Evolutionary conservation across 2,888 invertebrate genomes (phyloP), one percentile per base, ranked within the genome.

Genomic region (Drosophila monieri): DNA sequence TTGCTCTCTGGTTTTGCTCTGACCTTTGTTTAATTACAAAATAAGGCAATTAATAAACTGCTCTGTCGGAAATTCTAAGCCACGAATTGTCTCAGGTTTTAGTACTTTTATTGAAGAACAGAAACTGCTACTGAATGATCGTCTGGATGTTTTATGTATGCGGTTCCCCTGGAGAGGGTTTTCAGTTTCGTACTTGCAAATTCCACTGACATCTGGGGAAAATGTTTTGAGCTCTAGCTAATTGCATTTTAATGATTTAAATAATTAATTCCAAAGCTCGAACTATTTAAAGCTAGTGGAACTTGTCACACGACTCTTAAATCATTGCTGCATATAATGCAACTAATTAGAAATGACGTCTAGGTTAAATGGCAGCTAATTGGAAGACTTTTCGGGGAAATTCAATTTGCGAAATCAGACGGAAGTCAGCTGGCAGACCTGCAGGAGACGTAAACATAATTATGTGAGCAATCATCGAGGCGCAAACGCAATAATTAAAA

Each of bases 1-100:
- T 14, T 6, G 47, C 39, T 30, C 27, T 49, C 51, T 47, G 35
- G 23, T 30, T 47, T 49, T 1, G 25, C 14, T 21, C 58, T 68
- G 77, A 68, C 85, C 84, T 76, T 55, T 80, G 73, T 59, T 80
- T 77, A 85, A 80, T 83, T 79, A 80, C 53, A 32, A 69, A 61
- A 39, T 32, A 53, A 30, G 61, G 41, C 70, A 35, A 69, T 70
- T 53, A 70, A 70, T 65, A 53, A 46, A 23, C 14, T n/a, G 23
- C 35, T 23, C 65, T 35, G 43, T 3, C 10, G n/a, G 6, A 32
- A 51, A 12, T 43, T 52, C 25, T 52, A 35, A 10, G 15, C 21
- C 27, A 8, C 27, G 15, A 53, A 46, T 27, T 37, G 15, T 21
- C 9, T 21, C 27, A 27, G 25, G n/a, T 8, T 27, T n/a, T 5